A percentile compares a stretch with the other conserved stretches of the same genome.
phyloP scores from a whole-genome alignment of 2,888 invertebrate species.

The Eupithecia dodoneata region DNA sequence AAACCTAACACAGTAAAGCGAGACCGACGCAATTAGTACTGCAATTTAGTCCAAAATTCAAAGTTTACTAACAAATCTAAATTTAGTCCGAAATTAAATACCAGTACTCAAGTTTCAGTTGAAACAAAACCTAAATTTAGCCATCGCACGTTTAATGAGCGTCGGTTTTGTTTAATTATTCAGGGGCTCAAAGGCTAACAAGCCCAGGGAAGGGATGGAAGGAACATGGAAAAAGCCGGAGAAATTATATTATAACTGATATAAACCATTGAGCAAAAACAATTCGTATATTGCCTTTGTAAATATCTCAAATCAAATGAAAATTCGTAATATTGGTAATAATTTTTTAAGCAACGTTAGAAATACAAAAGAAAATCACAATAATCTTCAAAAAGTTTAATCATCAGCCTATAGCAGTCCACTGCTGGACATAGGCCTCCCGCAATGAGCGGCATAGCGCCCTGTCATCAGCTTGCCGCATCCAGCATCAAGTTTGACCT shows the following conservation, averaged over 20 bases:
- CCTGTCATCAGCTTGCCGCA: too few species aligned
- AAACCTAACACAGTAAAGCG: background rate
- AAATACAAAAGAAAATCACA: too few species aligned
- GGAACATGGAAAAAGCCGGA: background rate
- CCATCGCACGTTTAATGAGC: slow-evolving; percentile 21
- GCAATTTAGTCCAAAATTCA: background rate
- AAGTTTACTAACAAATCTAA: background rate
- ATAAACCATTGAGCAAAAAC: too few species aligned
- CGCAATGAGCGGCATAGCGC: too few species aligned
- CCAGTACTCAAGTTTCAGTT: background rate
- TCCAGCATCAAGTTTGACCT: too few species aligned
- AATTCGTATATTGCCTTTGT: too few species aligned
- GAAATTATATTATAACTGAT: background rate
- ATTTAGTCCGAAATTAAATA: background rate
- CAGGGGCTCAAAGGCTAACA: slow-evolving; percentile 37
- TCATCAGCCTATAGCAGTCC: too few species aligned
- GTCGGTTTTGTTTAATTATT: slow-evolving; percentile 33
- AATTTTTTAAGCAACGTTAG: too few species aligned
- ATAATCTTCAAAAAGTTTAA: too few species aligned
- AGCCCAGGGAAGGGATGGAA: slow-evolving; percentile 17
- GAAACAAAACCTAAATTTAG: slow-evolving; percentile 25
- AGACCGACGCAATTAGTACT: background rate
- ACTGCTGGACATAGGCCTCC: too few species aligned
- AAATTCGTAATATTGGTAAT: too few species aligned
- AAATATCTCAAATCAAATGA: too few species aligned